phyloP scores from a whole-genome alignment of 2,888 invertebrate genomes.

The Rhabditoides inermis region DNA sequence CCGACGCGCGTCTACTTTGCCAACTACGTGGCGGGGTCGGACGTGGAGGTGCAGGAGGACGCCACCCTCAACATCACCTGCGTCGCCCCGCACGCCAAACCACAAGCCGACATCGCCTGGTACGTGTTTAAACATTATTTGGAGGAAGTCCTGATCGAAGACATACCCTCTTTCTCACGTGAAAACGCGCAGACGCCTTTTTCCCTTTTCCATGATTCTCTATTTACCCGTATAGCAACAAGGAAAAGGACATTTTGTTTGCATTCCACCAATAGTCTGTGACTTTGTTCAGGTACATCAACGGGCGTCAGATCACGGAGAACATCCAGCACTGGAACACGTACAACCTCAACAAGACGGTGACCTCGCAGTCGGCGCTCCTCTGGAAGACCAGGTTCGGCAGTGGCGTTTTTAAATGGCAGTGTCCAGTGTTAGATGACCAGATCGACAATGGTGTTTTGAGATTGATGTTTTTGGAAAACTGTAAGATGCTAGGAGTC shows the following conservation, averaged over 20 bases:
- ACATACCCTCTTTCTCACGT: too few species aligned
- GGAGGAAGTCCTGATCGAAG: too few species aligned
- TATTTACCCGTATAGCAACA: too few species aligned
- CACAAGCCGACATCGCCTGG: slow-evolving; percentile 34
- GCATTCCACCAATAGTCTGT: neutral
- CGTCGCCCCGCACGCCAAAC: slow-evolving; percentile 40
- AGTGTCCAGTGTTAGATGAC: neutral
- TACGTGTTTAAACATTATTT: slow-evolving; percentile 11
- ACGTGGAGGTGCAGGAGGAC: slow-evolving; percentile 43
- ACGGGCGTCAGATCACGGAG: slow-evolving; percentile 35
- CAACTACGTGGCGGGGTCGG: slow-evolving; percentile 34
- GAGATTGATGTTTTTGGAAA: too few species aligned
- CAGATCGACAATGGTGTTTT: neutral
- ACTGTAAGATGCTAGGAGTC: too few species aligned
- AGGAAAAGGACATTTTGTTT: neutral
- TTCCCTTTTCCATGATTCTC: too few species aligned
- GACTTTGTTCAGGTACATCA: slow-evolving; percentile 35
- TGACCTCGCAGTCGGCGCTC: slow-evolving; percentile 22
- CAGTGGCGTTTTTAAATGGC: neutral
- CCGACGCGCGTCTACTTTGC: slow-evolving; percentile 34
- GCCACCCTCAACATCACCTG: slow-evolving; percentile 45
- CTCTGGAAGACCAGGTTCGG: slow-evolving; percentile 25
- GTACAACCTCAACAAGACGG: slow-evolving; percentile 39
- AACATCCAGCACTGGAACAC: slow-evolving; percentile 21
- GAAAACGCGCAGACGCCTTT: too few species aligned